Evolutionary conservation across 1,140 invertebrate genomes (phyloP).

Genomic region (Microvelia longipes): DNA sequence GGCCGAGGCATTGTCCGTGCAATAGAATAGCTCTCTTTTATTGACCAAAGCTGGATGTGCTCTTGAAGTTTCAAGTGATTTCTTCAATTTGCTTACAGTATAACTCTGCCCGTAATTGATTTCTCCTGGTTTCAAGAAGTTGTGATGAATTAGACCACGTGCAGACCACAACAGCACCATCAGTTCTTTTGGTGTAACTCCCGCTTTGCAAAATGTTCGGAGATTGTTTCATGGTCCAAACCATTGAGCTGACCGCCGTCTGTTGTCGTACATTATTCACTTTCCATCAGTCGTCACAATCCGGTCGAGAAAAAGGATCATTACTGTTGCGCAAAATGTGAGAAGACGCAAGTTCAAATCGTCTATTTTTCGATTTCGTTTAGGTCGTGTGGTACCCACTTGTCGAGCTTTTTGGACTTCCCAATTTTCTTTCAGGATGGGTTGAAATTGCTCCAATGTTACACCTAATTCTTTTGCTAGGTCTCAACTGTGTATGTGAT

Average conservation of each 20-base stretch:
- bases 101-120: neutral
- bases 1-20: neutral
- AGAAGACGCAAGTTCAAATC: neutral
- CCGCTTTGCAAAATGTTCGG: neutral
- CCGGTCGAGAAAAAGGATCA: neutral
- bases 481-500: neutral
- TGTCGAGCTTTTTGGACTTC: neutral
- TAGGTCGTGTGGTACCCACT: neutral
- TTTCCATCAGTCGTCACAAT: constrained; percentile 5
- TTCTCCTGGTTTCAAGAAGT: neutral
- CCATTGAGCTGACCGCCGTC: neutral
- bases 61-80: neutral
- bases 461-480: neutral
- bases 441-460: neutral
- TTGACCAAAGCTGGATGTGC: neutral
- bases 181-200: neutral
- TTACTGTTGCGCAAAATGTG: neutral
- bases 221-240: neutral
- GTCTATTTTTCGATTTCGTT: neutral
- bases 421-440: neutral
- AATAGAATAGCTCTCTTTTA: neutral
- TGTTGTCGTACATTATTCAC: constrained; percentile 2
- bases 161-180: neutral
- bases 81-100: neutral
- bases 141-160: constrained; percentile 3